These are phyloP conservation scores for Prionailurus viverrinus DNA, from an alignment of 2,113 vertebrate species.

Conservation along the genomic window DNA sequence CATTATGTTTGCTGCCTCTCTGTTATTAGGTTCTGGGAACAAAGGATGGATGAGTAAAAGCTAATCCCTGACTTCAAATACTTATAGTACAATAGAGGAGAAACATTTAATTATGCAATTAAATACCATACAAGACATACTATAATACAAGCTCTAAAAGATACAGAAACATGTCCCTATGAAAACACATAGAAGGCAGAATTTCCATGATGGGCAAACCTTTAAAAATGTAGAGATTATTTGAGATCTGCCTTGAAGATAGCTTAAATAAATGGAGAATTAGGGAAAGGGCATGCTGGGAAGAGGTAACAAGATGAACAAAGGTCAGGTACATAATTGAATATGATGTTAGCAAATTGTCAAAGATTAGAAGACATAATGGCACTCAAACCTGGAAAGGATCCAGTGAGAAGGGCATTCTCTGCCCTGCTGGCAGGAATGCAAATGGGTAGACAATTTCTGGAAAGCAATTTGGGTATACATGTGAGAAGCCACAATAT, in stretches of 20 bases:
- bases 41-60: neutral
- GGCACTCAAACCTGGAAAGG: neutral
- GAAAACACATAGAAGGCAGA: neutral
- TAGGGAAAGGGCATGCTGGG: neutral
- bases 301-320: neutral
- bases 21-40: neutral
- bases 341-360: neutral
- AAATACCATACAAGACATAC: neutral
- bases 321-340: neutral
- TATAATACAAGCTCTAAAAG: too few relatives aligned
- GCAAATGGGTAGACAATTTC: neutral
- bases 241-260: neutral
- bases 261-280: neutral
- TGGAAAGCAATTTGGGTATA: neutral
- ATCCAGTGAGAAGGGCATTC: neutral
- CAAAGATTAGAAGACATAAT: neutral
- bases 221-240: neutral
- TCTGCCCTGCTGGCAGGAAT: neutral
- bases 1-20: rapidly evolving
- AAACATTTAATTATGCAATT: neutral
- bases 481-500: neutral
- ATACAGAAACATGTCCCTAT: neutral
- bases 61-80: neutral
- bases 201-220: neutral
- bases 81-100: neutral